Base-by-base conservation (phyloP, 1,140 invertebrate genomes). In the Epicauta chinensis region DNA sequence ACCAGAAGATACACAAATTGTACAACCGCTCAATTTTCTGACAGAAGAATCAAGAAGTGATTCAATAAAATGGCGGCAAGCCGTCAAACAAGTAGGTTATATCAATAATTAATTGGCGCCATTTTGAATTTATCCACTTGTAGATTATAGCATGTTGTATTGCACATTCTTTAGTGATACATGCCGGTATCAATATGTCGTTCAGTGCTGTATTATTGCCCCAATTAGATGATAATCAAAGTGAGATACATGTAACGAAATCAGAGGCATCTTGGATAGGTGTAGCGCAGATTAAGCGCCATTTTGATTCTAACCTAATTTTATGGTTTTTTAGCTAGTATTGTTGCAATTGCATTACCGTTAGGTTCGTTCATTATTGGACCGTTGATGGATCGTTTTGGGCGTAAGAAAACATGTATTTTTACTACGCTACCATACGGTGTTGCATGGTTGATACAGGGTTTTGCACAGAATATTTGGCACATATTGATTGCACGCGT, bases 311-410 rank as follows among this genome's bases (percentile, higher is more conserved):
- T 60, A 13, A 37, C 4, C 2, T 9, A 2, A 34, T 34, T 48
- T 6, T 38, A 16, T 6, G 37, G 35, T 14, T 46, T 47, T 23
- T 75, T 70, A 80, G 79, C 77, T 10, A 79, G 78, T 63, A 66
- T 80, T 16, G 72, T 77, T 2, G 73, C 76, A 12, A 71, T 81
- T 56, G 68, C 74, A 0, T 64, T 76, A 2, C 79, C 78, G 2
- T 44, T 79, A 23, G 79, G 79, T 16, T 72, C 78, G 0, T 46
- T 78, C 0, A 44, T 75, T 2, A 68, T 73, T 29, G 75, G 81
- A 2, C 77, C 75, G 23, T 51, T 81, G n/a, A 81, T 85, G 72
- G 83, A 87, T 61, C 72, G 69, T 60, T 75, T 78, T 59, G 85
- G 85, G 1, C 65, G 84, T 3, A 84, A 78, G 67, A 65, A 51